Conservation (phyloP, 1,140 invertebrate genomes). For the Apis dorsata region DNA sequence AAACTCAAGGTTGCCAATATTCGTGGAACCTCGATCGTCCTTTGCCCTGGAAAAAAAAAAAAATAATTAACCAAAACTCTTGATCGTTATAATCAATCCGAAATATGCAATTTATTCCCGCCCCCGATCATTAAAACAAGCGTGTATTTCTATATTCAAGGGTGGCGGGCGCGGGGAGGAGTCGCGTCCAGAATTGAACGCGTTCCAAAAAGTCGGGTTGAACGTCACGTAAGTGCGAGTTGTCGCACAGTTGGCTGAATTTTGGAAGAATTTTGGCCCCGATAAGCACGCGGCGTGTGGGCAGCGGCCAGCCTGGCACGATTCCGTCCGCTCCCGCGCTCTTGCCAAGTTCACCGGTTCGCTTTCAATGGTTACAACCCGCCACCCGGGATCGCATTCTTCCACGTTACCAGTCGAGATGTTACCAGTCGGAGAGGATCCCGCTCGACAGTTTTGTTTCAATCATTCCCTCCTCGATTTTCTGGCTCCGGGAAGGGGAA, state of each 20-base stretch:
- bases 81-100: too few species aligned
- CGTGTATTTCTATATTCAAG: slow-evolving; percentile 43
- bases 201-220: slow-evolving; percentile 54
- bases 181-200: slow-evolving; percentile 53
- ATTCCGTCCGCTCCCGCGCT: slow-evolving; percentile 29
- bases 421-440: neutral
- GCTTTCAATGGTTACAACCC: slow-evolving; percentile 52
- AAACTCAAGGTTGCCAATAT: too few species aligned
- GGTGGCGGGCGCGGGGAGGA: too few species aligned
- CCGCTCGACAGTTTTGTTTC: slow-evolving; percentile 18
- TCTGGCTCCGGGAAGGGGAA: neutral
- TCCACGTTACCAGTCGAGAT: slow-evolving; percentile 1
- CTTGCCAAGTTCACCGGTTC: slow-evolving; percentile 63
- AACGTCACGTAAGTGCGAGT: slow-evolving; percentile 59
- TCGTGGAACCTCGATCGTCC: too few species aligned
- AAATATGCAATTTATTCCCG: slow-evolving; percentile 5
- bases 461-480: neutral
- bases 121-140: slow-evolving; percentile 11
- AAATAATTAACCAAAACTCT: too few species aligned
- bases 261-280: slow-evolving; percentile 63
- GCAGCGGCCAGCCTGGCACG: slow-evolving; percentile 47
- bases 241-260: slow-evolving; percentile 62
- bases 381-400: slow-evolving; percentile 21
- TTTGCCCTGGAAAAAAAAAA: too few species aligned
- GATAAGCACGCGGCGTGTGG: slow-evolving; percentile 45